Evolutionary conservation across 2,888 invertebrate species (phyloP).

Genomic region (Tachystola acroxantha): DNA sequence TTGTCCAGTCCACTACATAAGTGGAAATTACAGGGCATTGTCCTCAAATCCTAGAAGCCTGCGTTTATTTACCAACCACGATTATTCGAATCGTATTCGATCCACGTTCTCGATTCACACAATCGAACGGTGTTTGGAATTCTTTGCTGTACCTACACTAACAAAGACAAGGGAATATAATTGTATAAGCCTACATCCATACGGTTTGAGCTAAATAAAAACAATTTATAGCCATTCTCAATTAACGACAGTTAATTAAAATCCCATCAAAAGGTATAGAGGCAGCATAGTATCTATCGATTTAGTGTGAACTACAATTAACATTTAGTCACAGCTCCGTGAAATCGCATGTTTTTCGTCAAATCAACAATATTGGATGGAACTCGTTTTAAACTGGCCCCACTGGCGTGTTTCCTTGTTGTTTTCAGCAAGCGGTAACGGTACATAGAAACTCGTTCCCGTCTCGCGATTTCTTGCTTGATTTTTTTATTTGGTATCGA

Average conservation of each 20-base stretch:
- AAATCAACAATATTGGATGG: constrained; percentile 26
- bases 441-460: constrained; percentile 60
- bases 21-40: constrained; percentile 42
- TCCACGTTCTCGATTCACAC: constrained; percentile 72
- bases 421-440: constrained; percentile 62
- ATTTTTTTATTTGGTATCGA: constrained; percentile 25
- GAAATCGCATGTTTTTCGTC: constrained; percentile 29
- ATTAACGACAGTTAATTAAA: constrained; percentile 1
- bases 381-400: constrained; percentile 50
- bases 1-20: constrained; percentile 5
- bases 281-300: neutral
- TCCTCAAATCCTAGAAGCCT: constrained; percentile 49
- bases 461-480: constrained; percentile 39
- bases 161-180: no score
- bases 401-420: constrained; percentile 41
- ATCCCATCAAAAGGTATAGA: neutral
- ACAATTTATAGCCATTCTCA: constrained; percentile 1
- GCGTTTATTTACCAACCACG: constrained; percentile 58
- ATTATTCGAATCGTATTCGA: constrained; percentile 57
- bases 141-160: constrained; percentile 31
- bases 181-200: constrained; percentile 49
- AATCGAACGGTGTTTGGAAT: constrained; percentile 61
- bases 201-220: constrained; percentile 32
- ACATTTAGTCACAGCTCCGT: constrained; percentile 16
- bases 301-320: neutral